Conservation (phyloP, 1,140 invertebrate species). For the Amyelois transitella region DNA sequence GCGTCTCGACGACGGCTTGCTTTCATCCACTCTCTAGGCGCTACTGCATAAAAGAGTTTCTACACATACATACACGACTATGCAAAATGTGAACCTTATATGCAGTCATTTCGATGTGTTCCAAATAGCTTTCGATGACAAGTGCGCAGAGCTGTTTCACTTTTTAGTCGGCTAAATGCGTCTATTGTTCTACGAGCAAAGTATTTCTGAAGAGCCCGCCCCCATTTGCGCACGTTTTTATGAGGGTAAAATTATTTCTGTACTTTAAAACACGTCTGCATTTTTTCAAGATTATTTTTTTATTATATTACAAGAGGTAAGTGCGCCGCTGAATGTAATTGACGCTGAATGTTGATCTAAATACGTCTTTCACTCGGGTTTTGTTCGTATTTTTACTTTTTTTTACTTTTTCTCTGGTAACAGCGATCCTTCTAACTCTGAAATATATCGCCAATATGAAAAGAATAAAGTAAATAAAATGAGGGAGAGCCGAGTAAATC, state of each 20-base stretch:
- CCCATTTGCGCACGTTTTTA: conserved; percentile 21
- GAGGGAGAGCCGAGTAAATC: too few relatives aligned
- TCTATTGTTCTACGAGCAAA: conserved; percentile 56
- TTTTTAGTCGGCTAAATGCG: conserved; percentile 65
- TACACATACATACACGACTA: conserved; percentile 32
- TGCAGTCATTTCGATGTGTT: conserved; percentile 58
- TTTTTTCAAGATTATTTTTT: conserved; percentile 4
- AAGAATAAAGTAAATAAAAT: too few relatives aligned
- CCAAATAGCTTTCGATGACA: conserved; percentile 70
- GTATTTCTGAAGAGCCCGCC: conserved; percentile 35
- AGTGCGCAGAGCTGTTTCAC: conserved; percentile 58
- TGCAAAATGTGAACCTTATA: conserved; percentile 44
- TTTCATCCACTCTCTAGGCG: conserved; percentile 64
- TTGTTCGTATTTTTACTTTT: too few relatives aligned
- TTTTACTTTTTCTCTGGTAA: too few relatives aligned
- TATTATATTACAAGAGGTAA: conserved; percentile 6
- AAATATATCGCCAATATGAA: too few relatives aligned
- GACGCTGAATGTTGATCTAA: conserved; percentile 2
- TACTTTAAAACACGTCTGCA: conserved; percentile 5
- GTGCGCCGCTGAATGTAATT: not conserved
- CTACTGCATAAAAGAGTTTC: conserved; percentile 58
- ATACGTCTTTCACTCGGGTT: too few relatives aligned
- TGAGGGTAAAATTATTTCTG: conserved; percentile 10
- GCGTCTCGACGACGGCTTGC: conserved; percentile 51
- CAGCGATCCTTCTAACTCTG: too few relatives aligned